Percentiles rank a stretch among this genome's conserved stretches.
Conservation (phyloP, 2,113 vertebrate species). For the Capreolus pygargus region DNA sequence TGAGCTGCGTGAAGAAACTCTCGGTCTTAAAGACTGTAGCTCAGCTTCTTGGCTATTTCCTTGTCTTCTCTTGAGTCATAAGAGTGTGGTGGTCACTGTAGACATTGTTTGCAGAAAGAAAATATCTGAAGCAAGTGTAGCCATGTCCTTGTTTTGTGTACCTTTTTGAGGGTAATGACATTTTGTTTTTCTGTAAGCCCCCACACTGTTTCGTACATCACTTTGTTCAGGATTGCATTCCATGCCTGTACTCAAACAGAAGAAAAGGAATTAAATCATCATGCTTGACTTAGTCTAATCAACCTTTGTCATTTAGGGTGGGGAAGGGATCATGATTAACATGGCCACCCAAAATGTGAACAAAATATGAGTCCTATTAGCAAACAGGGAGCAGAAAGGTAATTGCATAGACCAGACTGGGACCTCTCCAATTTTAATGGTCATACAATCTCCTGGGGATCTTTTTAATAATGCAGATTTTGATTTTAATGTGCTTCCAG, state of each 20-base stretch:
- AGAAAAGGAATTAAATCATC: slow-evolving; percentile 15
- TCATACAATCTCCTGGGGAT: background rate
- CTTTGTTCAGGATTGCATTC: background rate
- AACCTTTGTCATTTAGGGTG: background rate
- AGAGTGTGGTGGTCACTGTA: background rate
- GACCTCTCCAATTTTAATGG: background rate
- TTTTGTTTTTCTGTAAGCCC: background rate
- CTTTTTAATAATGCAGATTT: background rate
- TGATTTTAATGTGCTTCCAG: background rate
- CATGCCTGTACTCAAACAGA: background rate
- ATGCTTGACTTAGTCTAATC: slow-evolving; percentile 46
- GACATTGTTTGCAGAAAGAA: background rate
- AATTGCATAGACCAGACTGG: background rate
- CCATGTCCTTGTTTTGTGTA: background rate
- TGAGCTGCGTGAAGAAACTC: background rate
- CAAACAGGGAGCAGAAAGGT: background rate
- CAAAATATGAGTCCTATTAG: background rate
- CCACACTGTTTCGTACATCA: background rate
- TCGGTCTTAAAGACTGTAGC: fast-evolving
- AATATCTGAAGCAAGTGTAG: background rate
- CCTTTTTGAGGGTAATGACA: background rate
- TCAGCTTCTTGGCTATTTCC: background rate
- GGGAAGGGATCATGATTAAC: background rate
- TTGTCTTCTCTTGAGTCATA: background rate
- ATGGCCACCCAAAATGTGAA: slow-evolving; percentile 2